A percentile compares a stretch with the other conserved stretches of the same genome.
Conservation (phyloP, 2,888 invertebrate species). For the Apodemia zela region DNA sequence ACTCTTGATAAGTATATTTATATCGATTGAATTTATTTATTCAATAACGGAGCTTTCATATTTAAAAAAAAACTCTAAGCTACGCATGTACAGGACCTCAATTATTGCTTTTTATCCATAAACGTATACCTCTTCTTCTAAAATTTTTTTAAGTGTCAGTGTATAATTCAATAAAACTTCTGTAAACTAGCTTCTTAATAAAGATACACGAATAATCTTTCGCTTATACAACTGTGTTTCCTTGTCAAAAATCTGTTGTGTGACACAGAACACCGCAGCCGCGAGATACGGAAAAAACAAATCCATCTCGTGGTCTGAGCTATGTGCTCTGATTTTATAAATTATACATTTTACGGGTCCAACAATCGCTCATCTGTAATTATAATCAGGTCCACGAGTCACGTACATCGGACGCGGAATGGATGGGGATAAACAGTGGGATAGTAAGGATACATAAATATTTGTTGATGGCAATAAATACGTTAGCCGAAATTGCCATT, state of each 20-base stretch:
- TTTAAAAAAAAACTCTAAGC: too few species aligned
- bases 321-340: conserved; percentile 64
- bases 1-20: too few species aligned
- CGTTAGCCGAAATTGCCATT: conserved; percentile 10
- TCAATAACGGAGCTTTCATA: too few species aligned
- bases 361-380: conserved; percentile 78
- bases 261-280: conserved; percentile 34
- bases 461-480: conserved; percentile 19
- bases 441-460: conserved; percentile 34
- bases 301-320: conserved; percentile 44
- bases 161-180: too few species aligned
- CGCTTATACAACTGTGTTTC: not conserved
- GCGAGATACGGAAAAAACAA: conserved; percentile 42
- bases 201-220: not conserved
- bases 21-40: too few species aligned
- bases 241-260: not conserved
- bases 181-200: not conserved
- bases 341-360: conserved; percentile 72
- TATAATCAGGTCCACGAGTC: conserved; percentile 70
- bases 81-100: too few species aligned
- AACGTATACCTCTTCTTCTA: too few species aligned
- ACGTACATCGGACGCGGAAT: conserved; percentile 53
- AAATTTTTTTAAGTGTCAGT: too few species aligned
- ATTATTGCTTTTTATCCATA: too few species aligned
- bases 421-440: conserved; percentile 37